Base-by-base conservation (phyloP, 2,888 invertebrate genomes). In the Epinotia brunnichana region DNA sequence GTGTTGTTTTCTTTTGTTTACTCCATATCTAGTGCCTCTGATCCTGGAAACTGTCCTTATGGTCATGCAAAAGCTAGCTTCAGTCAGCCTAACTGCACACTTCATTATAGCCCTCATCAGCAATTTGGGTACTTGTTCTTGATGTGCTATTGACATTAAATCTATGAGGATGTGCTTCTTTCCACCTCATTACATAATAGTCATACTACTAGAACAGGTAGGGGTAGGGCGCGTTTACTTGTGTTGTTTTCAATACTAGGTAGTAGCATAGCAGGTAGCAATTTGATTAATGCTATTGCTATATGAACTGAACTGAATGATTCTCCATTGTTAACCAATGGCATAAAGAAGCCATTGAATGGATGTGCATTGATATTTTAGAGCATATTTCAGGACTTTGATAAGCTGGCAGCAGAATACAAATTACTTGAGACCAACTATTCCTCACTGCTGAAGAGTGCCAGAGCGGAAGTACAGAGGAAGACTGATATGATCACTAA, bases 341-440 rank as follows among this genome's bases (percentile, higher is more conserved):
- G 66, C 54, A 66, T 66, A 10, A 66, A 61, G 73, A 61, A 54
- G 63, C 39, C 61, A 60, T 73, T 72, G 90, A 81, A 87, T 83
- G 85, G 86, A 88, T 89, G 82, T 85, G 83, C 87, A 91, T 89
- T 92, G 89, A 92, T 83, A 84, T 84, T 90, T 73, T 88, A 92
- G 93, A 85, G 85, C 79, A 89, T 93, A 79, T 92, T 92, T 73
- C 93, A 93, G 93, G 92, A 91, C 77, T 89, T 88, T 80, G 91
- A 92, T 75, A 87, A 81, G 60, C 69, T 93, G 35, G 79, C 83
- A 7, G 76, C 79, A 3, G 90, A 90, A 74, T 88, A 87, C 75
- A 88, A 87, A 70, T 87, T 81, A 70, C 77, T 93, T 72, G 86
- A 90, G 77, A 75, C 76, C 3, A 92, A 92, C 76, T 93, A 89